A percentile compares a stretch with the other conserved stretches of the same genome.
phyloP scores from a whole-genome alignment of 64 coral and sea anemone species.

The Pachyseris speciosa region DNA sequence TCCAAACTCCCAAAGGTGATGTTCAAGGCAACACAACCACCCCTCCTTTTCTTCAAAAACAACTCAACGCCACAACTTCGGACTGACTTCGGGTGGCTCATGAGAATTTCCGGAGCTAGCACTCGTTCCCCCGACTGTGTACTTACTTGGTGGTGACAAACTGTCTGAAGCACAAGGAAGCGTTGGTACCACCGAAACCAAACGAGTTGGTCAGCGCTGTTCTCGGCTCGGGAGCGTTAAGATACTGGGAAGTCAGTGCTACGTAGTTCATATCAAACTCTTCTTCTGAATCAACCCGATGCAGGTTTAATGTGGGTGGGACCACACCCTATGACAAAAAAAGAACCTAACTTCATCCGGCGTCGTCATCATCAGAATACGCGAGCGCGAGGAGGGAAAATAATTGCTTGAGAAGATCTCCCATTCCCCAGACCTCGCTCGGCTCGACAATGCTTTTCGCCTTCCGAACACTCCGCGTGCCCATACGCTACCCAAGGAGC shows the following conservation, averaged over 20 bases:
- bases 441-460: too few relatives aligned
- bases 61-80: neutral
- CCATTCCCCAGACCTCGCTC: too few relatives aligned
- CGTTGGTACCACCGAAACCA: conserved; percentile 97
- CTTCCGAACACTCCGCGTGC: too few relatives aligned
- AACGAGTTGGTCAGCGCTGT: conserved; percentile 92
- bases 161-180: conserved; percentile 86
- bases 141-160: neutral
- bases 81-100: neutral
- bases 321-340: conserved; percentile 66
- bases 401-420: neutral
- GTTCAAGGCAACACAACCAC: neutral
- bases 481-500: too few relatives aligned
- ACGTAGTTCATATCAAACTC: conserved; percentile 95
- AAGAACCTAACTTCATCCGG: neutral
- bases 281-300: conserved; percentile 65
- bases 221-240: conserved; percentile 7
- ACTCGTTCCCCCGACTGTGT: neutral
- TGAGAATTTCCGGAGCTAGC: neutral
- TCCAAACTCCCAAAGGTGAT: neutral
- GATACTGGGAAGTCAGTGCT: conserved; percentile 55
- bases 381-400: too few relatives aligned
- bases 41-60: neutral
- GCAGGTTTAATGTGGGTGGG: conserved; percentile 91
- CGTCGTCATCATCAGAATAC: neutral